phyloP scores from a whole-genome alignment of 1,140 invertebrate species.

The Limonius californicus region DNA sequence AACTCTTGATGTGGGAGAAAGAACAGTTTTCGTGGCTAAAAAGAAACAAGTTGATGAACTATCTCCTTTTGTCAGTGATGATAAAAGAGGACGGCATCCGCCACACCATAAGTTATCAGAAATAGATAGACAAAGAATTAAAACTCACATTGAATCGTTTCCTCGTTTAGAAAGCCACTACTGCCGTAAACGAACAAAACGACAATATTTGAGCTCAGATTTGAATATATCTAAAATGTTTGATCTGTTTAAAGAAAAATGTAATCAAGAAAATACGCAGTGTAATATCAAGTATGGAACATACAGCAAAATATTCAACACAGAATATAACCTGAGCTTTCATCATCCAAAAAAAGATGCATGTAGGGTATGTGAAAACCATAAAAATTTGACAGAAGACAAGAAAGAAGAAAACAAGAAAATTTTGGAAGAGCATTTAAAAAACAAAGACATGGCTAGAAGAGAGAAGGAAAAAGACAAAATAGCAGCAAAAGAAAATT shows the following conservation, averaged over 20 bases:
- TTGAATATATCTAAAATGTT: constrained; percentile 10
- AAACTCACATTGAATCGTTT: constrained; percentile 5
- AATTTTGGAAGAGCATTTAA: constrained; percentile 4
- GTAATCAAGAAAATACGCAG: background rate
- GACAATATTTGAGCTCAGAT: constrained; percentile 7
- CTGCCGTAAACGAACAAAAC: background rate
- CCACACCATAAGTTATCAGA: too few relatives aligned
- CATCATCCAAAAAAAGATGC: background rate
- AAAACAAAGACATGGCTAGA: background rate
- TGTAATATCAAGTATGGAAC: background rate
- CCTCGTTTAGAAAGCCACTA: constrained; percentile 5
- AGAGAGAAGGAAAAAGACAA: background rate
- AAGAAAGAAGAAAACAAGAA: constrained; percentile 3
- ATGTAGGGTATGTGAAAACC: background rate
- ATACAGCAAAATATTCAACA: constrained; percentile 6
- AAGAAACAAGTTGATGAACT: constrained; percentile 1
- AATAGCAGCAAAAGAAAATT: background rate
- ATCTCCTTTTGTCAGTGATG: constrained; percentile 1
- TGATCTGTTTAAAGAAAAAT: constrained; percentile 2
- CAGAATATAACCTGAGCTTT: background rate
- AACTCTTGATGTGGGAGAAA: constrained; percentile 1
- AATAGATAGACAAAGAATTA: background rate
- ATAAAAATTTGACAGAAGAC: constrained; percentile 10
- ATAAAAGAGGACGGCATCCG: too few relatives aligned
- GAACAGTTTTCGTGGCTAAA: constrained; percentile 7